Conservation (phyloP, 2,888 invertebrate genomes). For the Caenorhabditis sp. region DNA sequence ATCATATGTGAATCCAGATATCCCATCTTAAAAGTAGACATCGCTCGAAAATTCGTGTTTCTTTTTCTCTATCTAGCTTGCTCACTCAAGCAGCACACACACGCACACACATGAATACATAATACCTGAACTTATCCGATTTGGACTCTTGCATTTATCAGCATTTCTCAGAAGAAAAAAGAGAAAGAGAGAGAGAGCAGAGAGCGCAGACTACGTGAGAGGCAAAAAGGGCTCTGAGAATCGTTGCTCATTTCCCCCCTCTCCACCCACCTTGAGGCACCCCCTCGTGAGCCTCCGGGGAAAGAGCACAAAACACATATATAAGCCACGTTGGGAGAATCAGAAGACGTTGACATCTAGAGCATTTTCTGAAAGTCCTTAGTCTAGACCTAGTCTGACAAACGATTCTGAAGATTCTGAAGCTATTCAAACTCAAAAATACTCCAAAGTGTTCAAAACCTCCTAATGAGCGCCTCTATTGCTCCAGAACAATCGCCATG, state of each 20-base stretch:
- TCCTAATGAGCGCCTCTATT: neutral
- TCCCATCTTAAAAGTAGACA: conserved; percentile 4
- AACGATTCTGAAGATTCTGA: no score
- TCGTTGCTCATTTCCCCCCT: no score
- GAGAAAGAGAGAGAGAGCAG: neutral
- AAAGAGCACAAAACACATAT: conserved; percentile 1
- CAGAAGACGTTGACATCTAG: no score
- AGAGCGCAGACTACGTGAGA: neutral
- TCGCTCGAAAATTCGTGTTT: neutral
- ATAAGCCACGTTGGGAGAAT: neutral
- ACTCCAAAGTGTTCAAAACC: neutral
- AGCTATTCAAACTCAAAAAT: neutral
- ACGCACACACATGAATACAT: no score
- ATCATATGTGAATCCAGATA: neutral
- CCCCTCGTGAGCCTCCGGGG: neutral
- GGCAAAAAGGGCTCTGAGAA: neutral
- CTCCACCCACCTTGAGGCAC: no score
- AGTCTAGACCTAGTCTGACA: no score
- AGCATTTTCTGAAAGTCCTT: no score
- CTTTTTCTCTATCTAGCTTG: neutral
- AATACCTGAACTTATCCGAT: conserved; percentile 3
- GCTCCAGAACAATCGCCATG: conserved; percentile 68
- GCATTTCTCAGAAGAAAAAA: neutral
- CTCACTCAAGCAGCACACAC: neutral
- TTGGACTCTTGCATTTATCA: neutral